Evolutionary conservation across 2,888 invertebrate species (phyloP).

Genomic region (Balanococcus diminutus): DNA sequence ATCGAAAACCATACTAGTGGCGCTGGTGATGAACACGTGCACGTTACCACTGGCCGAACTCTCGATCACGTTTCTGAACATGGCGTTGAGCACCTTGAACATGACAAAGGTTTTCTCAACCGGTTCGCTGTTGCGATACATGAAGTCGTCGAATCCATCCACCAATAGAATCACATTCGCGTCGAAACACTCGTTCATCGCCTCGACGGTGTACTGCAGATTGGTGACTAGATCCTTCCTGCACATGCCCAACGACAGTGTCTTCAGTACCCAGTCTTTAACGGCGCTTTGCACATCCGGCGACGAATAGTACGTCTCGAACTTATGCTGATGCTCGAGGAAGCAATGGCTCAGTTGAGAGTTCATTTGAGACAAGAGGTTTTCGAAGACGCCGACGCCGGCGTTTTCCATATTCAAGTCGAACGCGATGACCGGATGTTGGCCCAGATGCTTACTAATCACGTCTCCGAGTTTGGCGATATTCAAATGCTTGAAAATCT

Average conservation of each 20-base stretch:
- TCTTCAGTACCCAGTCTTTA: background rate
- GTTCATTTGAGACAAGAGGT: background rate
- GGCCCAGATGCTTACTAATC: background rate
- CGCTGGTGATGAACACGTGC: background rate
- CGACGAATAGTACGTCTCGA: background rate
- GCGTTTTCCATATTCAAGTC: background rate
- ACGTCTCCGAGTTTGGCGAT: background rate
- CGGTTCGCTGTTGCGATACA: background rate
- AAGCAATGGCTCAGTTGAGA: background rate
- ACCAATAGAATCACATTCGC: background rate
- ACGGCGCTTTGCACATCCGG: background rate
- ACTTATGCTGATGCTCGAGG: background rate
- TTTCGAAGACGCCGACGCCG: background rate
- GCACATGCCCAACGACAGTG: background rate
- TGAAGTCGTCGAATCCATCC: conserved; percentile 4
- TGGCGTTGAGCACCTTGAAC: background rate
- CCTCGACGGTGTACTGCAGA: background rate
- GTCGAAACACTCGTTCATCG: conserved; percentile 1
- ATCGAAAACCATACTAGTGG: background rate
- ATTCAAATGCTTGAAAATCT: background rate
- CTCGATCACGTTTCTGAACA: background rate
- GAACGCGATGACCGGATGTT: background rate
- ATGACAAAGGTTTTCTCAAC: background rate
- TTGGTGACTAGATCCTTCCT: background rate
- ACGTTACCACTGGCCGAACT: background rate